Base-by-base conservation (phyloP, 2,888 invertebrate species). In the Pristionchus japonicus region DNA sequence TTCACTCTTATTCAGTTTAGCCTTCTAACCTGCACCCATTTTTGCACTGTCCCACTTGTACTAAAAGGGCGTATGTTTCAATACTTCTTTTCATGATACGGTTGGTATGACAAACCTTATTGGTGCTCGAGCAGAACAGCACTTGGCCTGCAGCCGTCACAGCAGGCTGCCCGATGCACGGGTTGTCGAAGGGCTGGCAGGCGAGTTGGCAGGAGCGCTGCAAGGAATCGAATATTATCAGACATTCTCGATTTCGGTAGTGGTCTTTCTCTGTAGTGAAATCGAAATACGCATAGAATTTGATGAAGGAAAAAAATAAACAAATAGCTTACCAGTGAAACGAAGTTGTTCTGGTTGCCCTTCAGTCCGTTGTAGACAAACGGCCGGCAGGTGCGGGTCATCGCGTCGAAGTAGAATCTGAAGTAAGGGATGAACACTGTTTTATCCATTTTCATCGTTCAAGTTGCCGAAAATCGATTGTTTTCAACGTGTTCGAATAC, bases 261-360 rank as follows among this genome's bases (percentile, higher is more conserved):
- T n/a, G n/a, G n/a, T n/a, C n/a, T n/a, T n/a, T n/a, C n/a, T n/a
- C n/a, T n/a, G n/a, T n/a, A n/a, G n/a, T n/a, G n/a, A n/a, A n/a
- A n/a, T n/a, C n/a, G n/a, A 47, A 47, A 9, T 47, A 47, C 9
- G 47, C 9, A 47, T 47, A 47, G 13, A 47, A 47, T 9, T 6
- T 47, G 47, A 9, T 49, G 52, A 52, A 52, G 7, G 52, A 52
- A 1, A 13, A 52, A 15, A 4, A 13, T n/a, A 86, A 37, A 47
- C 52, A 37, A 23, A 70, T 23, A 27, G 6, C 77, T 64, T 3
- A 86, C 92, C 88, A 92, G 88, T 27, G 92, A 91, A 13, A 94
- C 88, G 88, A 93, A 94, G 89, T 94, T 94, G 91, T 94, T 94
- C 88, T 94, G 94, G 88, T 94, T 94, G 84, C 94, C 94, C 88